phyloP scores from a whole-genome alignment of 2,113 vertebrate genomes.

The Gnathonemus longibarbis region DNA sequence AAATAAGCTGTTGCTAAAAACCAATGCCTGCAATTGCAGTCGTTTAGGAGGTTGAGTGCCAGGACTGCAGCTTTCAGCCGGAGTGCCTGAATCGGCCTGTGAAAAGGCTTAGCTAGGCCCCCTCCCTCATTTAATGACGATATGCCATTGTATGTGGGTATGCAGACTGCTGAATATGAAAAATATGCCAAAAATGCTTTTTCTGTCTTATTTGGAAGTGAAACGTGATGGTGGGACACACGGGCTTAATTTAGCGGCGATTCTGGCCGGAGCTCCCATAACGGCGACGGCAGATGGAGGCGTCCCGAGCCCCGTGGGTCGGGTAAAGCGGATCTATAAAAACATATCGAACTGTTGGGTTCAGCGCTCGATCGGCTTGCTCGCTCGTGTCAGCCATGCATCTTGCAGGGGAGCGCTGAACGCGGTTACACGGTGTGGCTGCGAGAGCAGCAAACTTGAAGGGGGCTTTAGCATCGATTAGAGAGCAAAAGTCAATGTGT shows the following conservation, averaged over 20 bases:
- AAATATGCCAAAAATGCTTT: background rate
- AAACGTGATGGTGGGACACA: background rate
- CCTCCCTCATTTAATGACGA: constrained; percentile 11
- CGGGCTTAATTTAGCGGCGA: constrained; percentile 14
- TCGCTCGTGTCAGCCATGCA: background rate
- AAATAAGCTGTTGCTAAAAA: constrained; percentile 12
- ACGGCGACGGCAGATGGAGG: background rate
- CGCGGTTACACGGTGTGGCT: background rate
- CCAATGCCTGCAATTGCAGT: constrained; percentile 10
- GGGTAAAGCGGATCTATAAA: constrained; percentile 20
- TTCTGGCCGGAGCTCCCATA: background rate
- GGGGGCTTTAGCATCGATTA: background rate
- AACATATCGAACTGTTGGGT: constrained; percentile 16
- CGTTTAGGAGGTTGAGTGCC: background rate
- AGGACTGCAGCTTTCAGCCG: background rate
- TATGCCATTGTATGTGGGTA: background rate
- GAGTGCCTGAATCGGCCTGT: background rate
- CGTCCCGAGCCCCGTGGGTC: background rate
- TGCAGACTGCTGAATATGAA: background rate
- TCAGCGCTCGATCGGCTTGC: background rate
- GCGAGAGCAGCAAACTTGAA: background rate
- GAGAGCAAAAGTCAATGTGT: background rate
- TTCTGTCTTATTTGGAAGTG: constrained; percentile 5
- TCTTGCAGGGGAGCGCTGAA: background rate
- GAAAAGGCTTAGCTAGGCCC: background rate